phyloP scores from a whole-genome alignment of 2,888 invertebrate genomes.

The Drosophila peninsularis region DNA sequence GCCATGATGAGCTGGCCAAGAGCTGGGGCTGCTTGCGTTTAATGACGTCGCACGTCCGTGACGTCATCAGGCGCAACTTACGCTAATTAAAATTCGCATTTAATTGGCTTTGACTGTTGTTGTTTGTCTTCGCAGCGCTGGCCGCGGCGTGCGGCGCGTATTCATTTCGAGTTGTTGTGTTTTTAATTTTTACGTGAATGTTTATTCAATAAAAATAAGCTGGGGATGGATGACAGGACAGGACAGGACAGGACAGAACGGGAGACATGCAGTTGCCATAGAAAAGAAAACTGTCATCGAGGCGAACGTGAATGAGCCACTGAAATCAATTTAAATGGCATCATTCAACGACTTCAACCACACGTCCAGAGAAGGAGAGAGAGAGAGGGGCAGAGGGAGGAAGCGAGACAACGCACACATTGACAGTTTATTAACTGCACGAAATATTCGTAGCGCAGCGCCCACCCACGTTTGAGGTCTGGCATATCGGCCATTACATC shows the following conservation, averaged over 20 bases:
- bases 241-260: slow-evolving; percentile 5
- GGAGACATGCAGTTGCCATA: slow-evolving; percentile 27
- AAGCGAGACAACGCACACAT: slow-evolving; percentile 37
- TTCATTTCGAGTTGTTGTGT: slow-evolving; percentile 9
- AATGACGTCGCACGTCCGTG: slow-evolving; percentile 25
- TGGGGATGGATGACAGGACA: slow-evolving; percentile 16
- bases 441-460: slow-evolving; percentile 67
- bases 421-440: slow-evolving; percentile 76
- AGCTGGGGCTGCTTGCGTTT: neutral
- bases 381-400: too few relatives aligned
- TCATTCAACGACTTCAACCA: slow-evolving; percentile 74
- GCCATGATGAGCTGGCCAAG: too few relatives aligned
- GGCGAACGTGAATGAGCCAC: slow-evolving; percentile 52
- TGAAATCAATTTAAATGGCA: slow-evolving; percentile 78
- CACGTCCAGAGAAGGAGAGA: slow-evolving; percentile 20
- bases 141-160: slow-evolving; percentile 12
- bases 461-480: slow-evolving; percentile 56
- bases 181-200: slow-evolving; percentile 46
- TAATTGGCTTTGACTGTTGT: slow-evolving; percentile 77
- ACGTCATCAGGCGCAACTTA: slow-evolving; percentile 69
- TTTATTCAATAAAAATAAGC: slow-evolving; percentile 79
- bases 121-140: slow-evolving; percentile 67
- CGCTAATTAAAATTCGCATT: slow-evolving; percentile 82
- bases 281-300: slow-evolving; percentile 37
- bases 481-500: slow-evolving; percentile 67